Base-by-base conservation (phyloP, 2,113 vertebrate species). In the Toxostoma redivivum region DNA sequence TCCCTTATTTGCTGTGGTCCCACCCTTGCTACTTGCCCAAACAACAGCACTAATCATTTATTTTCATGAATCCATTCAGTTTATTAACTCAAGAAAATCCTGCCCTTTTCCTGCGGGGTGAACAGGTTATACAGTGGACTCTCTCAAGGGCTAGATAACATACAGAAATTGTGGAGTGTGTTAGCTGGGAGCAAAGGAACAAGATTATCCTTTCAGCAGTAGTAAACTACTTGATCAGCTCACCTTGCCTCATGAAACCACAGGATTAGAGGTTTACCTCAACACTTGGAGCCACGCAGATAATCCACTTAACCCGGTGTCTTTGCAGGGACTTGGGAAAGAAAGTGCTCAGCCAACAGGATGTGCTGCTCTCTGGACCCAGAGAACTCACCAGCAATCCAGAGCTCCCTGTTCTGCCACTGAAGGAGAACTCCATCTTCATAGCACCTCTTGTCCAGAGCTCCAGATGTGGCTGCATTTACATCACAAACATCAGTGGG, bases 251-350 rank as follows among this genome's bases (percentile, higher is more conserved):
- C 31, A 7, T 8, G 47, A 74, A 86, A 83, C 50, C 6, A 0
- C 71, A 69, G 7, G 37, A 30, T 64, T 35, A 78, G 69, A 61
- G 64, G 21, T 72, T 92, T 74, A 40, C 54, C 33, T 81, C 42
- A 54, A 24, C 21, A 53, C 28, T 30, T 50, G 31, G 28, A 79
- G 40, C 56, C 64, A 30, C 0, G 3, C 13, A 79, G 40, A 57
- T 65, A 87, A 81, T 79, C 17, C 48, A 69, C 56, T 56, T 40
- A 71, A 62, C 19, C 9, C 2, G 2, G 42, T 0, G 0, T 16
- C 47, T 80, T 47, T 60, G 31, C 4, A 51, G 37, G 44, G 19
- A 40, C 62, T n/a, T 19, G 31, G 60, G n/a, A 67, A 81, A 61
- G 47, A 72, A 69, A 0, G 0, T 7, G 10, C 50, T 65, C 44